Percentiles rank a stretch among this genome's conserved stretches.
Conservation (phyloP, 2,113 vertebrate genomes). For the Alces alces region DNA sequence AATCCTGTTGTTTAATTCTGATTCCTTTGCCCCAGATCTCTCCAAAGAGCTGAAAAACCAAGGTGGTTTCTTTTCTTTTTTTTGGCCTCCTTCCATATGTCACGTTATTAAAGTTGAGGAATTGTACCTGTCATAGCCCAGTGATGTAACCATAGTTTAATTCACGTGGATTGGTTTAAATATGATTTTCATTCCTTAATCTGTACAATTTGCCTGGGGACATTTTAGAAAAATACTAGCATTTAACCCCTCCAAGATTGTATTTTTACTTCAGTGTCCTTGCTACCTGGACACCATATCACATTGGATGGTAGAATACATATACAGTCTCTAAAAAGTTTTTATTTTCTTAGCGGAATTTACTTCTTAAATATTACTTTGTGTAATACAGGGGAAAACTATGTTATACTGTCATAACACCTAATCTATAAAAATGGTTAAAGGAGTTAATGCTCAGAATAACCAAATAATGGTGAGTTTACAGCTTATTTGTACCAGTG, state of each 20-base stretch:
- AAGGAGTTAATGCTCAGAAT: neutral
- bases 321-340: neutral
- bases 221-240: neutral
- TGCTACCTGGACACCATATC: neutral
- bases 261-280: neutral
- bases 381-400: neutral
- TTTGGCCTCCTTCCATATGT: neutral
- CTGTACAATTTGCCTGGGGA: neutral
- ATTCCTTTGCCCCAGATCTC: neutral
- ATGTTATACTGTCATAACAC: neutral
- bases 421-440: neutral
- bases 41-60: neutral
- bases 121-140: neutral
- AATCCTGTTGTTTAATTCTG: neutral
- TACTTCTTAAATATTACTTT: neutral
- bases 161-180: neutral
- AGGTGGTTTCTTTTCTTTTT: neutral
- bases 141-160: neutral
- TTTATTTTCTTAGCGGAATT: neutral
- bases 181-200: constrained; percentile 9
- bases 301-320: neutral
- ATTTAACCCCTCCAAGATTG: neutral
- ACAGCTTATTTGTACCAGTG: neutral
- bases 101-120: neutral
- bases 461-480: neutral